phyloP scores from a whole-genome alignment of 2,797 vertebrate genomes.

The Nyctibius grandis region DNA sequence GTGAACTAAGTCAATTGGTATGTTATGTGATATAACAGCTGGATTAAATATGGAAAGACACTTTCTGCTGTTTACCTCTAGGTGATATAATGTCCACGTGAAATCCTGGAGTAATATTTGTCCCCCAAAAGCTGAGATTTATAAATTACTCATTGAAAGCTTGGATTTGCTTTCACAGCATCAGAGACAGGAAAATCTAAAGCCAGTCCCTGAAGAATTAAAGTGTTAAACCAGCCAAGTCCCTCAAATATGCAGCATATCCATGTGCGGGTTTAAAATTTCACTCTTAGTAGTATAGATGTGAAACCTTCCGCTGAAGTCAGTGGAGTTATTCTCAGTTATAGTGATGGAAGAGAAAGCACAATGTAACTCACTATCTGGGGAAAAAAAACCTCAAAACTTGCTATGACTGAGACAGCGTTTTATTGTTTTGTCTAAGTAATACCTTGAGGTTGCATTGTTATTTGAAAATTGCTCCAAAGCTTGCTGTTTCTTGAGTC shows the following conservation, averaged over 20 bases:
- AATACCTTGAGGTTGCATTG: background rate
- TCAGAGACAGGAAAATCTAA: background rate
- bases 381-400: background rate
- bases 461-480: slow-evolving; percentile 28
- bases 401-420: background rate
- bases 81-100: background rate
- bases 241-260: background rate
- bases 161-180: background rate
- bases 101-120: background rate
- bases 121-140: background rate
- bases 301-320: background rate
- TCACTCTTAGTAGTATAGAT: background rate
- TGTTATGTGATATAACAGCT: background rate
- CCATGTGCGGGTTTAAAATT: background rate
- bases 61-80: background rate
- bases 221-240: background rate
- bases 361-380: background rate
- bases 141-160: background rate
- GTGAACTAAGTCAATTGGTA: background rate
- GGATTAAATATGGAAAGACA: background rate
- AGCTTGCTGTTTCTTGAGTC: slow-evolving; percentile 34
- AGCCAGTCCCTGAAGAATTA: background rate
- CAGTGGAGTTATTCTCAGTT: background rate
- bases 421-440: slow-evolving; percentile 25
- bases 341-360: background rate